phyloP scores from a whole-genome alignment of 2,888 invertebrate species.

The Andrena chrysosceles region DNA sequence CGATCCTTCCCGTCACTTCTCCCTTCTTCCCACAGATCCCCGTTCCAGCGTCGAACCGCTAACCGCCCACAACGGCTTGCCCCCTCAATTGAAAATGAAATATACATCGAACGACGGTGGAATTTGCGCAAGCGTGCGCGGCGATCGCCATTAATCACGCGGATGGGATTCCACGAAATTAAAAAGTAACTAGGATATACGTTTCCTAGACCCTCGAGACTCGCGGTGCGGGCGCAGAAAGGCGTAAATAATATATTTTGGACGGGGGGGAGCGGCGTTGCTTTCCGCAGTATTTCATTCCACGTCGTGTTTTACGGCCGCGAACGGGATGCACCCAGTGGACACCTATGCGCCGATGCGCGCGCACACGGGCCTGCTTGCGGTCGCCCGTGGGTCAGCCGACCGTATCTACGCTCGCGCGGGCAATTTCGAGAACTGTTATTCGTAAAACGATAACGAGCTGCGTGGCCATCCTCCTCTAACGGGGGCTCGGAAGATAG shows the following conservation, averaged over 20 bases:
- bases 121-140: conserved; percentile 25
- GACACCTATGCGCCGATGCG: conserved; percentile 60
- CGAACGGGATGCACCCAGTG: conserved; percentile 37
- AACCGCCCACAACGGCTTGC: conserved; percentile 6
- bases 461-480: conserved; percentile 60
- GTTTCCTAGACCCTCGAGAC: conserved; percentile 19
- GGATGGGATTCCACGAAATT: conserved; percentile 48
- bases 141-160: conserved; percentile 51
- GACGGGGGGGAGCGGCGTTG: conserved; percentile 41
- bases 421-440: conserved; percentile 77
- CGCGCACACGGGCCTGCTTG: conserved; percentile 30
- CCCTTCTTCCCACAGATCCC: neutral
- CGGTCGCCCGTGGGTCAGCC: conserved; percentile 30
- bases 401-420: conserved; percentile 59
- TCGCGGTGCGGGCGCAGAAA: conserved; percentile 41
- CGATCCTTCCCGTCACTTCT: neutral
- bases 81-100: conserved; percentile 21
- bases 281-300: conserved; percentile 65
- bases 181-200: conserved; percentile 48
- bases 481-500: conserved; percentile 58
- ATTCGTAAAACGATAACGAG: conserved; percentile 74
- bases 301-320: conserved; percentile 40
- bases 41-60: conserved; percentile 10
- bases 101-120: conserved; percentile 26
- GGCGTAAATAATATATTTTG: conserved; percentile 54